Percentiles rank a stretch among this genome's conserved stretches.
These are phyloP conservation scores for Solen grandis DNA, from an alignment of 1,140 invertebrate genomes.

Conservation along the genomic window DNA sequence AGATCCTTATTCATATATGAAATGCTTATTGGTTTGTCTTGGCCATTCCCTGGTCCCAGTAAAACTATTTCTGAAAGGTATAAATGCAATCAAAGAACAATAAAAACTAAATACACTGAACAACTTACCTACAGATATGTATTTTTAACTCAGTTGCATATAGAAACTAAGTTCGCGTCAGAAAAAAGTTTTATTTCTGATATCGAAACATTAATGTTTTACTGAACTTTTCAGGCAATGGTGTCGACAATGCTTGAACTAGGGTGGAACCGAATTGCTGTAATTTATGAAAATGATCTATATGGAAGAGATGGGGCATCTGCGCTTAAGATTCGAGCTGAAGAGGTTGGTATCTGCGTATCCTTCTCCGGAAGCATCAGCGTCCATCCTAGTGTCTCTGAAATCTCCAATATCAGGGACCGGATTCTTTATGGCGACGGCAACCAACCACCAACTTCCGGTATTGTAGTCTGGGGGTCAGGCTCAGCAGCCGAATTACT, in stretches of 20 bases:
- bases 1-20: no score
- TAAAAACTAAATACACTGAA: no score
- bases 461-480: conserved; percentile 34
- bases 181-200: no score
- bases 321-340: not conserved
- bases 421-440: not conserved
- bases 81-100: no score
- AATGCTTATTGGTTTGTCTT: no score
- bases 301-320: conserved; percentile 21
- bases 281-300: conserved; percentile 53
- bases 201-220: no score
- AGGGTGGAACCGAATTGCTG: conserved; percentile 57
- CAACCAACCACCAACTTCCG: not conserved
- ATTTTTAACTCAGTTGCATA: no score
- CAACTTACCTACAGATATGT: no score
- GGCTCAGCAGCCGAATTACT: conserved; percentile 4
- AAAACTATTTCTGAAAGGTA: no score
- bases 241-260: conserved; percentile 26
- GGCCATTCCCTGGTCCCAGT: no score
- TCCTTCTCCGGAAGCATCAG: not conserved
- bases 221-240: conserved; percentile 57
- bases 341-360: conserved; percentile 32
- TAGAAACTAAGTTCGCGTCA: no score
- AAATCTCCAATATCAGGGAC: conserved; percentile 5
- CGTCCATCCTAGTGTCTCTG: not conserved